These are phyloP conservation scores for Ochotona curzoniae DNA, from an alignment of 2,113 vertebrate genomes.

Conservation along the genomic window DNA sequence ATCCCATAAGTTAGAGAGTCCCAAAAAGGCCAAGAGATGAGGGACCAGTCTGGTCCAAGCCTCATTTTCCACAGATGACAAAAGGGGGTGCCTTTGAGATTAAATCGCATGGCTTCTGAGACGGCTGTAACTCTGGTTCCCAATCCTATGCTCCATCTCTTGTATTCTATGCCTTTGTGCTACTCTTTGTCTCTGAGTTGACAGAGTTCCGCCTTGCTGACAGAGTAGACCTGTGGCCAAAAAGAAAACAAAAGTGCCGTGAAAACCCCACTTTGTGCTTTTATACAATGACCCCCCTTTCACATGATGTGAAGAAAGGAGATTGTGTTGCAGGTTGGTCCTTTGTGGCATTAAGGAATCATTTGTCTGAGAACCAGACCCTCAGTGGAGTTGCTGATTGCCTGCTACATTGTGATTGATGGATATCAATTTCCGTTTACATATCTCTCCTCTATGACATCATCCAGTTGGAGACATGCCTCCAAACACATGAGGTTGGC, in stretches of 20 bases:
- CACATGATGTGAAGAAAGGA: not conserved
- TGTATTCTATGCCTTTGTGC: not conserved
- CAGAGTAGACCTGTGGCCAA: not conserved
- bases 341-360: not conserved
- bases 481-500: not conserved
- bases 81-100: not conserved
- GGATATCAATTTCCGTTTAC: conserved; percentile 18
- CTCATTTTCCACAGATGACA: not conserved
- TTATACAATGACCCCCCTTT: not conserved
- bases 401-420: not conserved
- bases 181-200: not conserved
- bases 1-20: not conserved
- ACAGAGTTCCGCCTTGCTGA: not conserved
- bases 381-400: not conserved
- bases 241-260: not conserved
- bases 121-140: not conserved
- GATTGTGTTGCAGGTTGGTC: not conserved
- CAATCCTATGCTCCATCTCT: not conserved
- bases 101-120: not conserved
- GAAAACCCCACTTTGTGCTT: not conserved
- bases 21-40: not conserved
- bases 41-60: not conserved
- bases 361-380: not conserved
- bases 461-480: not conserved
- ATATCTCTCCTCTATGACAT: not conserved